Percentiles rank a stretch among this genome's conserved stretches.
Evolutionary conservation across 2,888 invertebrate genomes (phyloP).

Genomic region (Horisme vitalbata): DNA sequence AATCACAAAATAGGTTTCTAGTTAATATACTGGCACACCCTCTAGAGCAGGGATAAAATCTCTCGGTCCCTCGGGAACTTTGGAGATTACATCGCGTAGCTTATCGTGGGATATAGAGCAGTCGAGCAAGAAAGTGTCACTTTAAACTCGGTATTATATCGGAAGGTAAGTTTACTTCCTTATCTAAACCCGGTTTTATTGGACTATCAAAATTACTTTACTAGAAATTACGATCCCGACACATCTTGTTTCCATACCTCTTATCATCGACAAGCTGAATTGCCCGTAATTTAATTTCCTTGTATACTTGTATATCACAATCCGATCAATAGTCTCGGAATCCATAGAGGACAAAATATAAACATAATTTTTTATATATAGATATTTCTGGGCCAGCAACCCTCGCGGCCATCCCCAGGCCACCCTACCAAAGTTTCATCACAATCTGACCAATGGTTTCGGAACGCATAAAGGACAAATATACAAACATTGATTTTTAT

Average conservation of each 20-base stretch:
- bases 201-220: conserved; percentile 15
- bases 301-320: too few relatives aligned
- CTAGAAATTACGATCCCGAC: background rate
- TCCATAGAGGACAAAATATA: too few relatives aligned
- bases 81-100: conserved; percentile 22
- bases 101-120: conserved; percentile 24
- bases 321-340: too few relatives aligned
- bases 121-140: conserved; percentile 21
- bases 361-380: too few relatives aligned
- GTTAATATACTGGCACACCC: conserved; percentile 9
- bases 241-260: background rate
- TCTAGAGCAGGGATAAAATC: conserved; percentile 20
- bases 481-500: too few relatives aligned
- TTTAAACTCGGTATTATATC: conserved; percentile 20
- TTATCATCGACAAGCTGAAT: too few relatives aligned
- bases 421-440: too few relatives aligned
- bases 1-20: background rate
- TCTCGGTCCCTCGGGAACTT: conserved; percentile 20
- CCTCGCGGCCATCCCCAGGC: too few relatives aligned
- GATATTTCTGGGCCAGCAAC: too few relatives aligned
- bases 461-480: too few relatives aligned
- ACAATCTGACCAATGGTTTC: too few relatives aligned
- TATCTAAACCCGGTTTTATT: conserved; percentile 6
- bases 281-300: too few relatives aligned
- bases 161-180: conserved; percentile 18